Conservation (phyloP, 2,888 invertebrate genomes). For the Machimus rusticus region DNA sequence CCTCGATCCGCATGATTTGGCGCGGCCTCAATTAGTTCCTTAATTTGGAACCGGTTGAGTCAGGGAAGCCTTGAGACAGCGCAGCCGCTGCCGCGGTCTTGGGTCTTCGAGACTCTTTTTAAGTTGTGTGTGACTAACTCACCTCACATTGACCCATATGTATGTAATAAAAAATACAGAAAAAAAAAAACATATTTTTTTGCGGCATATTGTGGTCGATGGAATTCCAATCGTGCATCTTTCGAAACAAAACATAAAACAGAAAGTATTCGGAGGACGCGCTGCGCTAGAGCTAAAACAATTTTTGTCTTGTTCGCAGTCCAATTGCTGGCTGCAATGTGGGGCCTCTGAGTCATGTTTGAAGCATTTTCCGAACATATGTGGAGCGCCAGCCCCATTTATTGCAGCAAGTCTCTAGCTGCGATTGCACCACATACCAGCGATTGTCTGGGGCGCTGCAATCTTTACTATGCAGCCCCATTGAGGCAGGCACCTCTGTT, state of each 20-base stretch:
- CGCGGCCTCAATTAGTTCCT: background rate
- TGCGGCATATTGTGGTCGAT: background rate
- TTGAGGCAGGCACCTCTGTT: background rate
- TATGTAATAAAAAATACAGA: background rate
- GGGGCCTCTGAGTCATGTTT: background rate
- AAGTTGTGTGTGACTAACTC: background rate
- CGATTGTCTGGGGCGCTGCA: background rate
- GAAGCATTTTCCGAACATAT: background rate
- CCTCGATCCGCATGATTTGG: background rate
- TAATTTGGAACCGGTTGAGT: background rate
- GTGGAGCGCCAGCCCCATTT: background rate
- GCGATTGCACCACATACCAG: background rate
- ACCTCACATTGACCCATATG: slow-evolving; percentile 10
- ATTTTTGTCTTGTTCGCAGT: background rate
- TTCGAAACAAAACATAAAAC: background rate
- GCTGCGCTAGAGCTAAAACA: background rate
- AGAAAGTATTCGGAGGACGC: background rate
- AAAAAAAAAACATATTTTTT: background rate
- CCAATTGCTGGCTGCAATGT: background rate
- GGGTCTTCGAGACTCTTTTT: background rate
- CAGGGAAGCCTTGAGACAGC: background rate
- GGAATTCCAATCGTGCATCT: background rate
- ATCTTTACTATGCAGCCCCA: background rate
- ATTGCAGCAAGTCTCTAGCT: background rate
- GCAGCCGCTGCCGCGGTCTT: background rate